These are phyloP conservation scores for Junco hyemalis DNA, from an alignment of 2,113 vertebrate genomes.

Conservation along the genomic window DNA sequence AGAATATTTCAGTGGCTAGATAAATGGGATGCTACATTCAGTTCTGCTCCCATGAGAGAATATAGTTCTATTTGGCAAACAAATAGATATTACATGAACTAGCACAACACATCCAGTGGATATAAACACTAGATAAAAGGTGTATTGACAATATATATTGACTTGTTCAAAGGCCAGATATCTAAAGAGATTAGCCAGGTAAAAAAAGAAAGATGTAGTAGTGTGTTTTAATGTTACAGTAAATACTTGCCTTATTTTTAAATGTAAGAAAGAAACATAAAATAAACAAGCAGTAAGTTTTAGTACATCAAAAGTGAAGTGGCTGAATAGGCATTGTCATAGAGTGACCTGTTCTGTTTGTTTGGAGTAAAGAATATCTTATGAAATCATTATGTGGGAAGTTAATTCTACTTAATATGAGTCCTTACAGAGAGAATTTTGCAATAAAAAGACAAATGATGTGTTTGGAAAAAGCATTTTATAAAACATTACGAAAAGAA, in stretches of 20 bases:
- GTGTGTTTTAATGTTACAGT: background rate
- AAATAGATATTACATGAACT: conserved; percentile 21
- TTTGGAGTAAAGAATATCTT: background rate
- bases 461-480: background rate
- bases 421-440: background rate
- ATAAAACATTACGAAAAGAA: background rate
- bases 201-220: background rate
- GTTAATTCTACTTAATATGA: background rate
- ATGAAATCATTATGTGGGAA: background rate
- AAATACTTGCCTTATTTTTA: background rate
- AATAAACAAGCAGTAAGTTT: background rate
- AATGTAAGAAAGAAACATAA: background rate
- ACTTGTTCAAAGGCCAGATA: conserved; percentile 24
- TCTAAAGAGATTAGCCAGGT: background rate
- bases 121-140: conserved; percentile 2
- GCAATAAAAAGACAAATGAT: background rate
- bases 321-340: background rate
- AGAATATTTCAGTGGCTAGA: background rate
- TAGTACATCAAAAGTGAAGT: background rate
- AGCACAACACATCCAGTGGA: conserved; percentile 1
- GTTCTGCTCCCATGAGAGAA: background rate
- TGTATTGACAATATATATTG: background rate
- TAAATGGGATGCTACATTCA: background rate
- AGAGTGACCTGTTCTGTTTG: background rate
- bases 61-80: background rate